Base-by-base conservation (phyloP, 2,888 invertebrate genomes). In the Protophormia terraenovae region DNA sequence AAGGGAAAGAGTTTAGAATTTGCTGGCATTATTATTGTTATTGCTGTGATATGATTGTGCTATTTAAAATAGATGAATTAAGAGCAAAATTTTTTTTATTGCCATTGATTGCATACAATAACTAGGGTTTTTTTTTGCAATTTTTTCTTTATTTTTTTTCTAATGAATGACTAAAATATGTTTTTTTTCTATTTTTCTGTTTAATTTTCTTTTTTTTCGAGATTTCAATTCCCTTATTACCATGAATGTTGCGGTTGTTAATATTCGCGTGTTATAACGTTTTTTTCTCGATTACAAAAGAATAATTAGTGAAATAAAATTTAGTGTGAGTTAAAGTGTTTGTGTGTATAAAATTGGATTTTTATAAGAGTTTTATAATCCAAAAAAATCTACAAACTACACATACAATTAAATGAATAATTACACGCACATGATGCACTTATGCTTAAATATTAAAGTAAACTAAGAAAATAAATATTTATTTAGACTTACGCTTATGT, bases 71-170 rank as follows among this genome's bases (percentile, higher is more conserved):
- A 66, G 72, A 71, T 71, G 82, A 82, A 82, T 77, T 82, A 55
- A 77, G 55, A 76, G 67, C 47, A 45, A 2, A 58, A 12, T 47
- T 50, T 32, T 71, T 58, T 45, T 67, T 72, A 60, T 60, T 72
- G 38, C 72, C 77, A 72, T 72, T 72, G 77, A 83, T 83, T 77
- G 58, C 83, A 72, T 58, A 38, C 55, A 76, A 72, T 66, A 77
- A 77, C 29, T 1, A 19, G 12, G 19, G 16, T 41, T 35, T 50
- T 47, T 47, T 75, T 16, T 47, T 19, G 7, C 29, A 2, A 3
- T 1, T 19, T 38, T 12, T 58, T 19, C 12, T 22, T 35, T 22
- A 19, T 45, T 24, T 27, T 41, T 53, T 14, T 45, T 35, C 16
- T 10, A 45, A 47, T 66, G 24, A 80, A 66, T 58, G n/a, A 58